Evolutionary conservation across 1,140 invertebrate genomes (phyloP), one percentile per base, ranked within the genome.

Genomic region (Drosophila virilis): DNA sequence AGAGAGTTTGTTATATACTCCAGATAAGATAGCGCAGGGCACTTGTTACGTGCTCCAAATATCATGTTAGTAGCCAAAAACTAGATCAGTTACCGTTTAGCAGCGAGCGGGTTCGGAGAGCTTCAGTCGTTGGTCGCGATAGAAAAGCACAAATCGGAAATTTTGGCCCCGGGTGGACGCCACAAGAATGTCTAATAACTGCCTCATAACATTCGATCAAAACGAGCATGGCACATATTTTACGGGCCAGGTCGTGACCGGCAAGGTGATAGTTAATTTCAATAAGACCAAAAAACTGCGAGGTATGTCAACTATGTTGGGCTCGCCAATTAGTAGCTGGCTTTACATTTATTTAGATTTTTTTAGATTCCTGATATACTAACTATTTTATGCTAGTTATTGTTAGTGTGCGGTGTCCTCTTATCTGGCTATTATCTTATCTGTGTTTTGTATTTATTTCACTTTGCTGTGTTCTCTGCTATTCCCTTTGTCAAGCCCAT

Each of bases 151-250:
- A 28, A 28, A 28, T 28, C 22, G 22, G 22, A 28, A 28, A 28
- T 28, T 4, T 51, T 54, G 37, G 17, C 13, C 33, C 37, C 17
- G 6, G 10, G 5, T n/a, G 28, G 15, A 37, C 37, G 28, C 15
- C 17, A 32, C 33, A 43, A 38, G 50, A 68, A 91, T 91, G 80
- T 80, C 85, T 6, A 91, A 88, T 13, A 81, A 91, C 42, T 93
- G 93, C 81, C 81, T 91, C 62, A 93, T 94, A 57, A 84, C 92
- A 38, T 93, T 94, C 60, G 93, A 92, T 78, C 80, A 94, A 70
- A 94, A 93, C 79, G 93, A 93, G 12, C 91, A 92, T 22, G 91
- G 84, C 38, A 92, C 93, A 5, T 94, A 93, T 78, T 94, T 93
- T 88, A 93, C 93, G 22, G 94, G 94, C 10, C 93, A 94, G 80